These are phyloP conservation scores for Graptemys geographica DNA, from an alignment of 2,797 vertebrate genomes.

Conservation along the genomic window DNA sequence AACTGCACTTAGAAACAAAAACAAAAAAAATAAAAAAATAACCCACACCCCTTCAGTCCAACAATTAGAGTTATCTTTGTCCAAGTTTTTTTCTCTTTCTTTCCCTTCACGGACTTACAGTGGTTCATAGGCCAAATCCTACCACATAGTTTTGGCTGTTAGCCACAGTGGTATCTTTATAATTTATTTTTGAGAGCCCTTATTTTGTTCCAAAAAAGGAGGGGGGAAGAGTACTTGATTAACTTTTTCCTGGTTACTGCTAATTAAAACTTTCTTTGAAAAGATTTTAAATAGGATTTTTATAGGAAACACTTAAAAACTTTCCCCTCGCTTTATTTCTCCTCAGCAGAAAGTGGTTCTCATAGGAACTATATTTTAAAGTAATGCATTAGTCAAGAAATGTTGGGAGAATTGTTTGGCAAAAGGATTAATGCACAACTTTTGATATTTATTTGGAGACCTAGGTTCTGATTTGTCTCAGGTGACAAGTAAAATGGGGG, in stretches of 20 bases:
- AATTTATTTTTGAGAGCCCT: not conserved
- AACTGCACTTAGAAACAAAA: not conserved
- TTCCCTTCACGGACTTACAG: not conserved
- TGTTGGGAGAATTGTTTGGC: not conserved
- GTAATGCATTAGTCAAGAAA: not conserved
- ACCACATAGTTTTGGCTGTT: constrained; percentile 30
- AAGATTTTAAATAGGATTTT: not conserved
- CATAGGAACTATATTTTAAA: not conserved
- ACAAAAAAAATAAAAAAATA: not conserved
- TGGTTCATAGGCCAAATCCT: not conserved
- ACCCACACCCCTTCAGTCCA: fast-evolving
- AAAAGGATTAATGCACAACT: fast-evolving
- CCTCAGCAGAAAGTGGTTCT: not conserved
- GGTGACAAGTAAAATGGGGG: not conserved
- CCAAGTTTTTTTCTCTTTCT: not conserved
- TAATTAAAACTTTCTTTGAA: not conserved
- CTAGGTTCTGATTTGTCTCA: not conserved
- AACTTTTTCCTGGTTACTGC: not conserved
- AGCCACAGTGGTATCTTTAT: not conserved
- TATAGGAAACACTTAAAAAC: not conserved
- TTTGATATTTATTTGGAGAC: not conserved
- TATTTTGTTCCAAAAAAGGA: not conserved
- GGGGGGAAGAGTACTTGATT: not conserved
- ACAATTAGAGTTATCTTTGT: constrained; percentile 14
- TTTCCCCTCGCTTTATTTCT: not conserved